These are phyloP conservation scores for Tachyglossus aculeatus DNA, from an alignment of 2,797 vertebrate genomes.

Conservation along the genomic window DNA sequence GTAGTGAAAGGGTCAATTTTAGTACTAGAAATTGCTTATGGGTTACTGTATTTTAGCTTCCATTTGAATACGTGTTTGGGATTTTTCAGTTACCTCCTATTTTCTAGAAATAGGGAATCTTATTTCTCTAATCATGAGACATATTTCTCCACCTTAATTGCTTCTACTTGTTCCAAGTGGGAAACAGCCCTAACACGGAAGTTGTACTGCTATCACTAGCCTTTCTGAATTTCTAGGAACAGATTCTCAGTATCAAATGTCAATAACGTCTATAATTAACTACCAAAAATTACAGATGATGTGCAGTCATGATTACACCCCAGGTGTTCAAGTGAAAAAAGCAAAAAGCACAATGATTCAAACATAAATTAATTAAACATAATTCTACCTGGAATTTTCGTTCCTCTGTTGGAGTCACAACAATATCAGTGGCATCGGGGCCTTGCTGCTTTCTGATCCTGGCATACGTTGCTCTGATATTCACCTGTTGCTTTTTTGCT, in stretches of 20 bases:
- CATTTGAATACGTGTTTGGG: background rate
- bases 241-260: constrained; percentile 2
- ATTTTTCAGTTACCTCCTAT: background rate
- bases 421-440: constrained; percentile 36
- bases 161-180: background rate
- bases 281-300: background rate
- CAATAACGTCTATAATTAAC: background rate
- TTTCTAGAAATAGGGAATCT: no score
- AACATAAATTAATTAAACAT: background rate
- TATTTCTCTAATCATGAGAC: background rate
- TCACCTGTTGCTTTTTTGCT: constrained; percentile 55
- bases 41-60: no score
- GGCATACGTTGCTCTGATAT: constrained; percentile 64
- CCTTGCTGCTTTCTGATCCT: constrained; percentile 53
- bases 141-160: background rate
- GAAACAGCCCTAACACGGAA: background rate
- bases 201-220: background rate
- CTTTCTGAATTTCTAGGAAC: constrained; percentile 15
- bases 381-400: constrained; percentile 4
- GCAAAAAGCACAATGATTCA: background rate
- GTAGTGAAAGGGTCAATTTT: background rate
- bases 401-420: constrained; percentile 15
- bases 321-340: background rate
- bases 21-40: background rate
- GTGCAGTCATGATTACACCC: background rate